phyloP scores from a whole-genome alignment of 2,888 invertebrate genomes.

The Epinotia nisella region DNA sequence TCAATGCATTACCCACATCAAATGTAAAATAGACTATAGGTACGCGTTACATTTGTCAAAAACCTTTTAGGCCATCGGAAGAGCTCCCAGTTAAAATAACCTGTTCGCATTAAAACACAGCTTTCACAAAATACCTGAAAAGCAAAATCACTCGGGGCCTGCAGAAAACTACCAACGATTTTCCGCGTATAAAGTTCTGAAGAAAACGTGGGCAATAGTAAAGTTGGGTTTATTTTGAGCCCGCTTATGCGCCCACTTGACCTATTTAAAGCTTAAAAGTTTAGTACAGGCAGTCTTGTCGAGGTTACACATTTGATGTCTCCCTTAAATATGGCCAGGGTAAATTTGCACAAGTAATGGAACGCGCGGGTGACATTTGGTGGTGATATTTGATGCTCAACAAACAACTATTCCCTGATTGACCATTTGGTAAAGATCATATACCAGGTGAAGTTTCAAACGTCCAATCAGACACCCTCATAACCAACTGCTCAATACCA shows the following conservation, averaged over 20 bases:
- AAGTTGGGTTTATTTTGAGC: slow-evolving; percentile 1
- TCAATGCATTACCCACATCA: too few relatives aligned
- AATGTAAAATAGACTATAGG: too few relatives aligned
- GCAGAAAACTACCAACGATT: neutral
- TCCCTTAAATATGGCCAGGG: slow-evolving; percentile 11
- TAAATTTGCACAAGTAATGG: slow-evolving; percentile 36
- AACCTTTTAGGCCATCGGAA: too few relatives aligned
- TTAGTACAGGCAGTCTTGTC: slow-evolving; percentile 9
- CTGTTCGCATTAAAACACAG: too few relatives aligned
- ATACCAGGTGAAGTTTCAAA: too few relatives aligned
- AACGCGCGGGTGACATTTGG: slow-evolving; percentile 24
- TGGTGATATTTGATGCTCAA: neutral
- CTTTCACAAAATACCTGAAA: too few relatives aligned
- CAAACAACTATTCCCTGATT: neutral
- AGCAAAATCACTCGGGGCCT: neutral
- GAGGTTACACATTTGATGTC: slow-evolving; percentile 29
- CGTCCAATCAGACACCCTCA: too few relatives aligned
- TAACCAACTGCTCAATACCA: too few relatives aligned
- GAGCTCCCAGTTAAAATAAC: too few relatives aligned
- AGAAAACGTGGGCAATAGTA: neutral
- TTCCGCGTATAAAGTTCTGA: neutral
- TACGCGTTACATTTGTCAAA: too few relatives aligned
- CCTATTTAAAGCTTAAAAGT: slow-evolving; percentile 28
- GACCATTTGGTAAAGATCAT: neutral
- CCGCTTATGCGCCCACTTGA: neutral